These are phyloP conservation scores for Portunus trituberculatus DNA, from an alignment of 1,140 invertebrate species.

Conservation along the genomic window DNA sequence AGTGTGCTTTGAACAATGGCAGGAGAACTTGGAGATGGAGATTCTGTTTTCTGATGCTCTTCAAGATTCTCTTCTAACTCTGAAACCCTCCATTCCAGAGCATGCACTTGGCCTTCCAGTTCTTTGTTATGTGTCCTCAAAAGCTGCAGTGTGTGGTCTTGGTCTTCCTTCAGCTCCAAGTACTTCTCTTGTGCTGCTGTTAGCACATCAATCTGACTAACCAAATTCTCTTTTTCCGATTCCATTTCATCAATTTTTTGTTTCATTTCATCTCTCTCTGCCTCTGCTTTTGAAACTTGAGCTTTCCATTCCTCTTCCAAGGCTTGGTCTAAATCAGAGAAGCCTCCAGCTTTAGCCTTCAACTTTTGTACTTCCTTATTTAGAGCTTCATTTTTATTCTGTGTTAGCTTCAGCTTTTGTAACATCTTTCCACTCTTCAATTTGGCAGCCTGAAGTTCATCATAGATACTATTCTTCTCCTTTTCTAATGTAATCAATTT, in stretches of 20 bases:
- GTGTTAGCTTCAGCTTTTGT: slow-evolving; percentile 75
- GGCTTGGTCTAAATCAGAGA: slow-evolving; percentile 82
- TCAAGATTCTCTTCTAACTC: slow-evolving; percentile 83
- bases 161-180: slow-evolving; percentile 89
- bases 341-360: slow-evolving; percentile 76
- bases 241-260: slow-evolving; percentile 76
- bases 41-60: slow-evolving; percentile 78
- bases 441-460: slow-evolving; percentile 76
- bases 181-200: slow-evolving; percentile 89
- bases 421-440: slow-evolving; percentile 77
- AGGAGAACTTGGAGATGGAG: neutral
- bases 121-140: slow-evolving; percentile 87
- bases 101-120: slow-evolving; percentile 83
- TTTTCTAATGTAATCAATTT: slow-evolving; percentile 75
- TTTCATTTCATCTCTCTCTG: slow-evolving; percentile 72
- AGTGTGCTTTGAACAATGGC: neutral
- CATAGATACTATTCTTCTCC: slow-evolving; percentile 72
- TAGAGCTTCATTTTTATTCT: slow-evolving; percentile 74
- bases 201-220: slow-evolving; percentile 85
- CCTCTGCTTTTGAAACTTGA: slow-evolving; percentile 71
- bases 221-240: slow-evolving; percentile 78
- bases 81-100: slow-evolving; percentile 80
- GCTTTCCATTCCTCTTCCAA: slow-evolving; percentile 77
- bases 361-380: slow-evolving; percentile 75
- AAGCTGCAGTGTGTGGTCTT: slow-evolving; percentile 86